Base-by-base conservation (phyloP, 2,888 invertebrate species). In the Cryptus armator region DNA sequence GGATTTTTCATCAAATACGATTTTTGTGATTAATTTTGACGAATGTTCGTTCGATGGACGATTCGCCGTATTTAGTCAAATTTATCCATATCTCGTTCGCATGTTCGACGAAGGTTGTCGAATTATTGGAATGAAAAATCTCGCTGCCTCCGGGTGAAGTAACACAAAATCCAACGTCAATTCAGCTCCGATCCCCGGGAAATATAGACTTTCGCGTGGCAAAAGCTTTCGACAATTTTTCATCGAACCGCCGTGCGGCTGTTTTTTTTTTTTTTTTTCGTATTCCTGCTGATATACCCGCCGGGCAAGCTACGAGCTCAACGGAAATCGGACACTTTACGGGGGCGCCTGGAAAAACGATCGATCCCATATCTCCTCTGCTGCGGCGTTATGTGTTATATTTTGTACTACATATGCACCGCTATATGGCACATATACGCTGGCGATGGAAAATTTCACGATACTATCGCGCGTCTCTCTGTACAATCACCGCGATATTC, bases 271-370 rank as follows among this genome's bases (percentile, higher is more conserved):
- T 37, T 37, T 37, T 14, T 12, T 51, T 32, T 53, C 37, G 44
- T 62, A 51, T 56, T 59, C 14, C 53, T 51, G 48, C 32, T 37
- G 62, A 70, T 70, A 24, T 37, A 68, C 9, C 44, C 5, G 51
- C 32, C 48, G 66, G 53, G 53, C 43, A 51, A 53, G 19, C 43
- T 7, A 67, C 37, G 24, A 71, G 71, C 72, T 87, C 86, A 83
- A 64, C 68, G 78, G 64, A 81, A 76, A 81, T 76, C 76, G 81
- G 70, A 66, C 53, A 81, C 44, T 76, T 81, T 71, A 71, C 68
- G 48, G 32, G 37, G 37, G 37, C 9, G 37, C 76, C 71, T 29
- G 62, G 19, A 81, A 70, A 56, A 59, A 24, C 70, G 70, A 76
- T 76, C 70, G 75, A 81, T 81, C 81, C 70, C 51, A 62, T 62